Base-by-base conservation (phyloP, 2,113 vertebrate species). In the Anser cygnoides region DNA sequence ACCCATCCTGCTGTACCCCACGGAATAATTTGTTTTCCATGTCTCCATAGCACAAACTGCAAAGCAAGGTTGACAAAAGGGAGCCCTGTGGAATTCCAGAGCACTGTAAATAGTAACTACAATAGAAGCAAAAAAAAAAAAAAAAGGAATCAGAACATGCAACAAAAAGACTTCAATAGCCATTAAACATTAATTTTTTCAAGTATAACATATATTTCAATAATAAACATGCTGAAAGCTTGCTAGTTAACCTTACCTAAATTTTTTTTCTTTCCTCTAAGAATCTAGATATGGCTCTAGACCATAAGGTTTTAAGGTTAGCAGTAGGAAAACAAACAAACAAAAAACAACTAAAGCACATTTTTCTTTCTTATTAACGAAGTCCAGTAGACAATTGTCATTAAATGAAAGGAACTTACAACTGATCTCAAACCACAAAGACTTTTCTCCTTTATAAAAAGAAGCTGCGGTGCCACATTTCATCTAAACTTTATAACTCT, bases 51-150 rank as follows among this genome's bases (percentile, higher is more conserved):
- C 98, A 99, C 44, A 99, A 97, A 39, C 98, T 99, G 97, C 99
- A 99, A 37, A 99, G 98, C 88, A 99, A 97, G 13, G 98, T 97
- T 66, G 99, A 99, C 75, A 99, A 98, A 4, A 98, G 97, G 1
- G 98, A 99, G 31, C 99, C 99, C 94, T 99, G 99, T 4, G 99
- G 99, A 94, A 99, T 98, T 68, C 99, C 99, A 95, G 97, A 97
- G 73, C 98, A 95, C 95, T 99, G 99, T 46, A 98, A 67, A 52
- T 98, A 99, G 57, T 94, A 98, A 93, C 99, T 99, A 89, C 12
- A 37, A 95, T 74, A 89, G 33, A 80, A 59, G 7, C 67, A 77
- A 67, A 87, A 66, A 80, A 46, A n/a, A 85, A 39, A 39, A 49
- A 6, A 58, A 46, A 49, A 49, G 21, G 10, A 49, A 25, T 71